Base-by-base conservation (phyloP, 2,888 invertebrate genomes). In the Microdon myrmicae region DNA sequence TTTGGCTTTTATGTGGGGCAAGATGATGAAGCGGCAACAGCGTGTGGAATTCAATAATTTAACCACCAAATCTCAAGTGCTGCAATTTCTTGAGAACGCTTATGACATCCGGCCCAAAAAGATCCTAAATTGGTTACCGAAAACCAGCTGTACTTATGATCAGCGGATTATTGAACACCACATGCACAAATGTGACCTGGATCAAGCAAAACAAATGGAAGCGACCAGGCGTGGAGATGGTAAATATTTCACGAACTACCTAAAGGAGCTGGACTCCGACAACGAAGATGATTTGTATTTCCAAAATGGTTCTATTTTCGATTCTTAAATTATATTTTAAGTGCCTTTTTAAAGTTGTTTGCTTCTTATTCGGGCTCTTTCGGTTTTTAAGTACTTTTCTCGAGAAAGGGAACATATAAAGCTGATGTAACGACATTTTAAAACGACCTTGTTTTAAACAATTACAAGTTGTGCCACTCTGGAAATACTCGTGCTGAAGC, bases 1-100 rank as follows among this genome's bases (percentile, higher is more conserved):
- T 81, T 84, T 98, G 66, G 92, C 94, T 39, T 96, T 94, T 76
- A 98, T 98, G 98, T 83, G 94, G 72, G 94, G 95, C 72, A 90
- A 89, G 78, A 75, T 90, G 25, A 82, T 96, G 69, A 83, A 86
- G 0, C 89, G 88, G 71, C 79, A 84, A 38, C 86, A 91, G 71
- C 87, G 92, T 72, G 82, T 86, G 68, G 79, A 87, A 37, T 95
- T 97, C 73, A 96, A 96, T 79, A 84, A 85, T 68, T 82, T 94
- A 12, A 85, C 85, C 68, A 86, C 83, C 53, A 88, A 87, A 72
- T 80, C 85, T 43, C 83, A 85, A 70, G 90, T 94, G 16, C 81
- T 90, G 67, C 81, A 86, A 14, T 95, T 87, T 82, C 80, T 95
- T 51, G 74, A 83, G 41, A 76, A 85, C 41, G 80, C 86, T 76